Conservation (phyloP, 2,113 vertebrate species). For the Panthera tigris region DNA sequence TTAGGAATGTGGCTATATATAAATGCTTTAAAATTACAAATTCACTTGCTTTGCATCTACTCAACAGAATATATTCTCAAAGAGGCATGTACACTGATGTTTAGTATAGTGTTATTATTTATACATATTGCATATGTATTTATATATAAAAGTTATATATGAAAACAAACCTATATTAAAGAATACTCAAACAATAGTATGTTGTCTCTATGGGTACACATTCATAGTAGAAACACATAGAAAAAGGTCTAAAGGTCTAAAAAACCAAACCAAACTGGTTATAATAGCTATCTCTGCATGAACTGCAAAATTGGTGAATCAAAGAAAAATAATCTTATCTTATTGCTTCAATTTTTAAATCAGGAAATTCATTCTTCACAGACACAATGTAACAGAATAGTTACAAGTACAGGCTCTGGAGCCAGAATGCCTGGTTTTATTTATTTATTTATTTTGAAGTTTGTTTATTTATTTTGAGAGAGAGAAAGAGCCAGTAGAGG, state of each 20-base stretch:
- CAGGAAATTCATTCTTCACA: background rate
- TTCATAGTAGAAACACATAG: background rate
- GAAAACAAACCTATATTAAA: background rate
- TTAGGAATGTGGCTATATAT: background rate
- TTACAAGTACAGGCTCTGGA: background rate
- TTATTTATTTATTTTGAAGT: too few species aligned
- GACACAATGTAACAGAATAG: background rate
- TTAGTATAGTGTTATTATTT: background rate
- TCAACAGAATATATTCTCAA: background rate
- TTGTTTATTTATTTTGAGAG: too few species aligned
- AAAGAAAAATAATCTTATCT: background rate
- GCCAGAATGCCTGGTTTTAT: background rate
- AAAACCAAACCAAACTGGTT: background rate
- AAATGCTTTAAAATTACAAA: conserved; percentile 4
- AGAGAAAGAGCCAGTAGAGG: too few species aligned
- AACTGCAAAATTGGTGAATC: background rate
- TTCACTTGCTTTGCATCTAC: background rate
- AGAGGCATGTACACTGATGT: background rate
- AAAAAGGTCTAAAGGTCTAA: background rate
- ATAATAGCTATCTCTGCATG: background rate
- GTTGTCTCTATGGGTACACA: background rate
- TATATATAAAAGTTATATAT: background rate
- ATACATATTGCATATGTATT: background rate
- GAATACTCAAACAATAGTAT: background rate
- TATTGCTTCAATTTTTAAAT: background rate